A percentile compares a stretch with the other conserved stretches of the same genome.
Evolutionary conservation across 2,113 vertebrate species (phyloP).

Genomic region (Hippocampus comes): DNA sequence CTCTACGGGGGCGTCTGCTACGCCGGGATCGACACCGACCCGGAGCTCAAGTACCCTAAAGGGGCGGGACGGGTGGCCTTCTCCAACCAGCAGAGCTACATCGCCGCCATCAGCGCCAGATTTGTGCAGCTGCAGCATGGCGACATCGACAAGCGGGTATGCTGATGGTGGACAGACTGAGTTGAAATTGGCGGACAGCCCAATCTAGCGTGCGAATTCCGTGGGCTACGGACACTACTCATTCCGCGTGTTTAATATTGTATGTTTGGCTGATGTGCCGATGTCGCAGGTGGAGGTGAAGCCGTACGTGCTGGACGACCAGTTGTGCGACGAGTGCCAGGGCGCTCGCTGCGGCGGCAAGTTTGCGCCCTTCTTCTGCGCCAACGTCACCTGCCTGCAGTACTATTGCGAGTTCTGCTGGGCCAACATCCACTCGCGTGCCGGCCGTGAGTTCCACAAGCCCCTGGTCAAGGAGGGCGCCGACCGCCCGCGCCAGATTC

Average conservation of each 20-base stretch:
- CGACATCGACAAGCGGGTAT: constrained; percentile 95
- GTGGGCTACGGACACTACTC: too few species aligned
- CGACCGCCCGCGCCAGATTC: constrained; percentile 95
- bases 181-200: too few species aligned
- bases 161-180: neutral
- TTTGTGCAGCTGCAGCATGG: constrained; percentile 98
- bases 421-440: constrained; percentile 98
- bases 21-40: constrained; percentile 95
- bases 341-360: constrained; percentile 93
- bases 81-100: constrained; percentile 98
- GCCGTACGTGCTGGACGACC: constrained; percentile 95
- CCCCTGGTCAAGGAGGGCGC: constrained; percentile 98
- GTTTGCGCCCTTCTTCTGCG: constrained; percentile 97
- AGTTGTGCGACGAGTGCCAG: constrained; percentile 98
- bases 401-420: constrained; percentile 99
- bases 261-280: neutral
- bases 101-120: constrained; percentile 97
- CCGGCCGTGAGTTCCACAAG: constrained; percentile 97
- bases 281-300: constrained; percentile 90
- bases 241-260: neutral
- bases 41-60: constrained; percentile 96
- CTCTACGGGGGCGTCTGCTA: constrained; percentile 97
- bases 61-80: constrained; percentile 96
- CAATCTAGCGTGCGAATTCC: too few species aligned
- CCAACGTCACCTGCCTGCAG: constrained; percentile 99